A percentile compares a stretch with the other conserved stretches of the same genome.
Evolutionary conservation across 2,797 vertebrate species (phyloP).

Genomic region (Melopsittacus undulatus): DNA sequence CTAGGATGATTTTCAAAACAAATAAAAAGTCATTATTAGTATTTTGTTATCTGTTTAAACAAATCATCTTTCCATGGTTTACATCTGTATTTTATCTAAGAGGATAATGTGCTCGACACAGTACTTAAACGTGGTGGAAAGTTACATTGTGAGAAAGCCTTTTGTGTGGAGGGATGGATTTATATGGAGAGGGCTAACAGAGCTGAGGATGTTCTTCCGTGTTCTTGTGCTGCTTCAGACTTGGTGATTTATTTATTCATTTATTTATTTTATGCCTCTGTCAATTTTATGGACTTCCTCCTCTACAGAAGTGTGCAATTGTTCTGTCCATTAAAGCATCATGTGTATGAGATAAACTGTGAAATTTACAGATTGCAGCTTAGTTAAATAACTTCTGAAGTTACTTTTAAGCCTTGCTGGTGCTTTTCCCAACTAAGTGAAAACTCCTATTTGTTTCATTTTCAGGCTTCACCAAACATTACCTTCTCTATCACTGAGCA

Average conservation of each 20-base stretch:
- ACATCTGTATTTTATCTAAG: not conserved
- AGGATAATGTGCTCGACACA: not conserved
- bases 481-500: not conserved
- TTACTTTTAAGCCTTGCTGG: not conserved
- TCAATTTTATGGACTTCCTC: not conserved
- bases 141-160: slow-evolving; percentile 4
- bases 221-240: not conserved
- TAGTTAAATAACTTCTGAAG: not conserved
- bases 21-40: not conserved
- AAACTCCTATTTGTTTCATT: not conserved
- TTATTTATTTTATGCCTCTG: not conserved
- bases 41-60: not conserved
- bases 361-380: not conserved
- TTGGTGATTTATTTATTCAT: not conserved
- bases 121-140: not conserved
- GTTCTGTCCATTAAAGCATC: not conserved
- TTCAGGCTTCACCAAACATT: not conserved
- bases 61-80: slow-evolving; percentile 14
- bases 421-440: not conserved
- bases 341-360: not conserved
- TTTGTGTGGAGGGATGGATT: not conserved
- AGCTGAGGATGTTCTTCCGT: not conserved
- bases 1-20: slow-evolving; percentile 12
- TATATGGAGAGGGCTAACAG: not conserved
- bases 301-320: not conserved